Evolutionary conservation across 2,113 vertebrate genomes (phyloP).

Genomic region (Orcinus orca): DNA sequence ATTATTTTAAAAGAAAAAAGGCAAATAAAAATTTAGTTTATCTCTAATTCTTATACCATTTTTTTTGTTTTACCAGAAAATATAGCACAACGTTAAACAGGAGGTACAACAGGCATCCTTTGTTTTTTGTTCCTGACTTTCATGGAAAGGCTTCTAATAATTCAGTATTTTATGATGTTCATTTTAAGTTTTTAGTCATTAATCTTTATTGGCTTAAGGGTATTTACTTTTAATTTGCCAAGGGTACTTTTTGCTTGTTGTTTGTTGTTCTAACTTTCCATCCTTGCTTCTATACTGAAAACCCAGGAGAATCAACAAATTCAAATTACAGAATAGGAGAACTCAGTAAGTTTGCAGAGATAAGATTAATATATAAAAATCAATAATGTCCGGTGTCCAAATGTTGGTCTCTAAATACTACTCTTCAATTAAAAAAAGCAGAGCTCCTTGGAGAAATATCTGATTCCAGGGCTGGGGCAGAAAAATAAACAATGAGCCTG

Average conservation of each 20-base stretch:
- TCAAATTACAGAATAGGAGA: background rate
- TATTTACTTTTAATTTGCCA: background rate
- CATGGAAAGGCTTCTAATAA: background rate
- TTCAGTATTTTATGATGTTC: background rate
- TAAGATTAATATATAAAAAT: background rate
- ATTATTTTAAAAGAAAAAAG: background rate
- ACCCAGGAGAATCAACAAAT: background rate
- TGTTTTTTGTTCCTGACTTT: background rate
- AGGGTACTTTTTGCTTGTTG: background rate
- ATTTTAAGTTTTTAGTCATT: background rate
- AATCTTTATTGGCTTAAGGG: background rate
- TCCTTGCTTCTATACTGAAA: conserved; percentile 10
- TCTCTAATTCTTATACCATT: background rate
- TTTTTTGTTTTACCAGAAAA: background rate
- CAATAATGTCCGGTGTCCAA: background rate
- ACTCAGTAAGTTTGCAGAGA: conserved; percentile 10
- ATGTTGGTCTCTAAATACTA: background rate
- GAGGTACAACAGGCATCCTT: background rate
- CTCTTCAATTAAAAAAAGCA: background rate
- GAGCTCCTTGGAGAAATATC: background rate
- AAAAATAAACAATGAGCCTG: background rate
- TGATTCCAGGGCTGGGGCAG: background rate
- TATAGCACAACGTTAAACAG: background rate
- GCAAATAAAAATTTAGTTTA: conserved; percentile 33
- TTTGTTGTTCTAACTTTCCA: background rate